These are phyloP conservation scores for Fukomys damarensis DNA, from an alignment of 2,113 vertebrate genomes.

Conservation along the genomic window DNA sequence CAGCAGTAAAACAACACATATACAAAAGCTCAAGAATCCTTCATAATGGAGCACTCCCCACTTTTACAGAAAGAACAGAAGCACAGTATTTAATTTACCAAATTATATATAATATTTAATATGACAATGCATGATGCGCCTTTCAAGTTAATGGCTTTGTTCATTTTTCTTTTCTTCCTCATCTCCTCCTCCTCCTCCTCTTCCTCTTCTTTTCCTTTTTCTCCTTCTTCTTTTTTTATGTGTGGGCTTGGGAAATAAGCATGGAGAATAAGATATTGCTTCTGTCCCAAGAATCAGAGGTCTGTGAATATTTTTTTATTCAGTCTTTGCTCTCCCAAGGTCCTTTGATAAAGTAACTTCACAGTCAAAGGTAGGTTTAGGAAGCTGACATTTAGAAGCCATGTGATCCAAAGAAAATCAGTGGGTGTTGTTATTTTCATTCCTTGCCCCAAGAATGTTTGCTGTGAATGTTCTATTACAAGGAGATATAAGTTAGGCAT, in stretches of 20 bases:
- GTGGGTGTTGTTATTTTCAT: not conserved
- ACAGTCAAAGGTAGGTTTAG: not conserved
- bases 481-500: not conserved
- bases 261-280: not conserved
- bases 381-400: not conserved
- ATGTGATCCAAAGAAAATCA: not conserved
- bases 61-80: not conserved
- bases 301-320: not conserved
- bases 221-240: not conserved
- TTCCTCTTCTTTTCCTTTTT: no score
- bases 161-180: not conserved
- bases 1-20: not conserved
- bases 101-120: not conserved
- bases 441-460: not conserved
- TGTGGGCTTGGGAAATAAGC: not conserved
- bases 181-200: not conserved
- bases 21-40: not conserved
- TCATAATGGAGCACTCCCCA: not conserved
- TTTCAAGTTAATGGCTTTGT: not conserved
- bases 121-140: not conserved
- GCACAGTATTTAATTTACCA: not conserved
- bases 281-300: no score
- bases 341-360: not conserved
- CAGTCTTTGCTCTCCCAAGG: not conserved
- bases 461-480: not conserved